Conservation (phyloP, 1,140 invertebrate genomes). For the Nomia melanderi region DNA sequence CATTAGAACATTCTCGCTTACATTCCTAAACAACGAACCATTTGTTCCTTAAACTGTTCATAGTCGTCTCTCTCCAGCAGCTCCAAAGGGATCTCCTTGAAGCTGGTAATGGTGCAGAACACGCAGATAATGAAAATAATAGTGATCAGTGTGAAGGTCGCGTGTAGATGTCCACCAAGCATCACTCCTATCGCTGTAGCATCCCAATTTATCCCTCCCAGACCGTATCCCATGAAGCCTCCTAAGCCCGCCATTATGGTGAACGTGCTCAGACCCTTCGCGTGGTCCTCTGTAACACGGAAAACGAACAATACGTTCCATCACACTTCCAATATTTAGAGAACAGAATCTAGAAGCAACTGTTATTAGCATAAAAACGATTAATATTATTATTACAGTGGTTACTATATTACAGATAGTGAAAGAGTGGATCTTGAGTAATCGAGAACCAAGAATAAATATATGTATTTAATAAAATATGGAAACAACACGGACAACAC, state of each 20-base stretch:
- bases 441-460: too few species aligned
- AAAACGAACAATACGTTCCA: conserved; percentile 26
- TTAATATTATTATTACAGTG: too few species aligned
- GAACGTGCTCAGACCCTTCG: conserved; percentile 95
- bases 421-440: background rate
- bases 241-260: conserved; percentile 98
- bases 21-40: conserved; percentile 62
- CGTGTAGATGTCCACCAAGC: conserved; percentile 93
- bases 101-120: conserved; percentile 90
- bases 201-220: conserved; percentile 97
- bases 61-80: conserved; percentile 80
- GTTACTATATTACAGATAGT: too few species aligned
- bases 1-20: too few species aligned
- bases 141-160: conserved; percentile 94
- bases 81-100: conserved; percentile 91
- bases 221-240: conserved; percentile 94
- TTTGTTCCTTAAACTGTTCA: conserved; percentile 72
- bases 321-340: too few species aligned
- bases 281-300: conserved; percentile 90
- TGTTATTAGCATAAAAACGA: too few species aligned
- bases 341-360: too few species aligned
- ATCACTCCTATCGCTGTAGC: conserved; percentile 87
- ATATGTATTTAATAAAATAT: too few species aligned
- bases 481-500: too few species aligned
- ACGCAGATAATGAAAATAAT: conserved; percentile 93